Evolutionary conservation across 2,113 vertebrate species (phyloP).

Genomic region (Crotophaga sulcirostris): DNA sequence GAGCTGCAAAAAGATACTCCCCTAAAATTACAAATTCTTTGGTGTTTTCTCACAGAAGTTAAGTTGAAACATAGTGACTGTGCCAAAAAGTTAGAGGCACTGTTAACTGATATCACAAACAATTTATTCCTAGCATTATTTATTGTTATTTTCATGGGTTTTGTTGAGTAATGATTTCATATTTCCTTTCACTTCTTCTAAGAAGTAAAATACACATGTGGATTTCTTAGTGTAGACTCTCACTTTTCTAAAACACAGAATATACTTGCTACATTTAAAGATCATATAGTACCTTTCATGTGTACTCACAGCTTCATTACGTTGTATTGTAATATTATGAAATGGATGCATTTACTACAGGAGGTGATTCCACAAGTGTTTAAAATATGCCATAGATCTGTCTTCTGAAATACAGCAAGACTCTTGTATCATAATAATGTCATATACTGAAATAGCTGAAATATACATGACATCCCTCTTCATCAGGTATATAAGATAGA

Average conservation of each 20-base stretch:
- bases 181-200: background rate
- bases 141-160: background rate
- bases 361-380: background rate
- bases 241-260: background rate
- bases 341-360: background rate
- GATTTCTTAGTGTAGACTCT: background rate
- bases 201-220: background rate
- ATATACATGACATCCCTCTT: background rate
- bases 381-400: background rate
- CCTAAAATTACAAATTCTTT: background rate
- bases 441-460: background rate
- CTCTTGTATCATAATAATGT: background rate
- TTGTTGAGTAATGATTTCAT: background rate
- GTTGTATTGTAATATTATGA: background rate
- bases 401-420: background rate
- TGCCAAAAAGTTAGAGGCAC: background rate
- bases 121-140: background rate
- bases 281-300: background rate
- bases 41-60: background rate
- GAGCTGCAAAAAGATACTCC: background rate
- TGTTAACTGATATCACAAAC: background rate
- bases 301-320: background rate
- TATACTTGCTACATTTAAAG: background rate
- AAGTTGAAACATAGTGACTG: background rate
- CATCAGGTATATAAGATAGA: background rate